phyloP scores from a whole-genome alignment of 2,797 vertebrate species.

The Diglossa cyanea region DNA sequence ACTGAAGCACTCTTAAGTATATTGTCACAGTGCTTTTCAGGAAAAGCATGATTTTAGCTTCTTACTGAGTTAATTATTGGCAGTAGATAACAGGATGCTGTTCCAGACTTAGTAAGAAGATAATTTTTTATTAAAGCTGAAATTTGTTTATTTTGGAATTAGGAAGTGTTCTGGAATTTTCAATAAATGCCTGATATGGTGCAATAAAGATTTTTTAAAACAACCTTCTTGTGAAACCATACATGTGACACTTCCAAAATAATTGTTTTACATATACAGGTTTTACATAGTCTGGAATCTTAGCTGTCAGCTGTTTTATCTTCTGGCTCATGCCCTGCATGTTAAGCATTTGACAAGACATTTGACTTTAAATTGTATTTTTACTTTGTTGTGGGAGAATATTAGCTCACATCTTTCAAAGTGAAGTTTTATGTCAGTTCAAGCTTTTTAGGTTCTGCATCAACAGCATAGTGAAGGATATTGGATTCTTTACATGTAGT shows the following conservation, averaged over 20 bases:
- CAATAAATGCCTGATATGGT: not conserved
- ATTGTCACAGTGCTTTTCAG: not conserved
- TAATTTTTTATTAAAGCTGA: not conserved
- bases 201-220: not conserved
- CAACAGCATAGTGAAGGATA: not conserved
- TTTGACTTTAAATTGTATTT: not conserved
- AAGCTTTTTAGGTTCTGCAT: not conserved
- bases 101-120: not conserved
- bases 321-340: not conserved
- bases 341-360: not conserved
- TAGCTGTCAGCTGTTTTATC: not conserved
- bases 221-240: not conserved
- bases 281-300: not conserved
- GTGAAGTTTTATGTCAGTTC: not conserved
- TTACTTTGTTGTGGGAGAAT: not conserved
- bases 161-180: not conserved
- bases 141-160: not conserved
- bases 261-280: not conserved
- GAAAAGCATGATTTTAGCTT: not conserved
- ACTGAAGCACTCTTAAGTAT: not conserved
- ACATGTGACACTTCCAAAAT: not conserved
- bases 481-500: not conserved
- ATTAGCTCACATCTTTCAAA: not conserved
- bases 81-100: not conserved
- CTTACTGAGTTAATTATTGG: not conserved